Conservation (phyloP, 2,888 invertebrate species). For the Drosophila macrothrix region DNA sequence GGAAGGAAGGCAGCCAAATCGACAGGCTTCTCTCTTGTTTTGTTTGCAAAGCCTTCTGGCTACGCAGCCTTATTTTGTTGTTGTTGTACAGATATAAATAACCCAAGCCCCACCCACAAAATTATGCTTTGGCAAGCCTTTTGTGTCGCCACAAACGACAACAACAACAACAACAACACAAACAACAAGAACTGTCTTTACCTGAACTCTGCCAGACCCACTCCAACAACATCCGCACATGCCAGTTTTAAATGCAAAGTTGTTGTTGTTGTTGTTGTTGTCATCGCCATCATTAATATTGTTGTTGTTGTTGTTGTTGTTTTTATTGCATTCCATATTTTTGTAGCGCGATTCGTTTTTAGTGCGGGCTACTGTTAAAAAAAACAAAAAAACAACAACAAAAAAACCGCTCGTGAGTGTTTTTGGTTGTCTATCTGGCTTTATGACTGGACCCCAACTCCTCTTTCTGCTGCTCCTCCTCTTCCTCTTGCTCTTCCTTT, state of each 20-base stretch:
- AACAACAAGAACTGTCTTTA: neutral
- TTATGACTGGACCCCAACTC: slow-evolving; percentile 17
- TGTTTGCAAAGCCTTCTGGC: slow-evolving; percentile 24
- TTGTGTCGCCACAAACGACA: slow-evolving; percentile 31
- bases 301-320: slow-evolving; percentile 21
- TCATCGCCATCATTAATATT: slow-evolving; percentile 9
- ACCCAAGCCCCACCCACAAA: slow-evolving; percentile 45
- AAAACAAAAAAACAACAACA: neutral
- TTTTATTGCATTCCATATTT: slow-evolving; percentile 49
- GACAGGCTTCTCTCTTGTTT: slow-evolving; percentile 4
- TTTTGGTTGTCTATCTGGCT: slow-evolving; percentile 17
- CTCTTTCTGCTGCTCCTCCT: neutral
- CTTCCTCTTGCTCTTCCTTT: neutral
- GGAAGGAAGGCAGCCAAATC: slow-evolving; percentile 10
- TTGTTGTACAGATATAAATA: slow-evolving; percentile 46
- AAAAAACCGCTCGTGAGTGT: slow-evolving; percentile 13
- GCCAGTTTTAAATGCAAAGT: slow-evolving; percentile 45
- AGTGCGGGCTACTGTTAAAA: slow-evolving; percentile 26
- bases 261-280: slow-evolving; percentile 7
- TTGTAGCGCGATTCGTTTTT: slow-evolving; percentile 44
- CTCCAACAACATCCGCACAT: slow-evolving; percentile 1
- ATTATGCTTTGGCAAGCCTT: slow-evolving; percentile 52
- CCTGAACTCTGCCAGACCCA: neutral
- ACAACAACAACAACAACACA: neutral
- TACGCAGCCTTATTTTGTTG: slow-evolving; percentile 30